Evolutionary conservation across 2,113 vertebrate genomes (phyloP), one percentile per base, ranked within the genome.

Genomic region (Varanus komodoensis): DNA sequence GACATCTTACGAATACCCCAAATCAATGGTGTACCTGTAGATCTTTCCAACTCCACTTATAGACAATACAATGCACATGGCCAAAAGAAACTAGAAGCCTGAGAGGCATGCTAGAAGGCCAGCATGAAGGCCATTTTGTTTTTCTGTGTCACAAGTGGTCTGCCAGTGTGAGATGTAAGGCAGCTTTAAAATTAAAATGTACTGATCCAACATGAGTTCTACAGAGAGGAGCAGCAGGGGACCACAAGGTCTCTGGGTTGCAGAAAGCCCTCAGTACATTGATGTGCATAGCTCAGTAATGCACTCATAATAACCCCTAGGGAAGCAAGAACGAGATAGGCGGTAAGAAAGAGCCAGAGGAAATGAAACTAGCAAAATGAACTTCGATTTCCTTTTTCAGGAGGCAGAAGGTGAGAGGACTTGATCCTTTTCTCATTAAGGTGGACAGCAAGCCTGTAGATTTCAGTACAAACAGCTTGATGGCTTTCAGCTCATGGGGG

Each of bases 351-450:
- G 91, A 93, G n/a, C 27, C 84, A 68, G 91, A 87, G 94, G 92
- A 96, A 96, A 94, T 93, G 92, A 96, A 94, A 95, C 93, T 94
- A 71, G 50, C 75, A 92, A 92, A 82, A 57, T 0, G 1, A 86
- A 68, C 85, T 94, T 93, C 80, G 73, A 74, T 91, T 96, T 96
- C 95, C 92, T 86, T 90, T 92, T 93, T 86, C 82, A 92, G 87
- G 52, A 83, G 29, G 80, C 34, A 91, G 77, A 93, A 86, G 73
- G 81, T 87, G 94, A 95, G 86, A 94, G 91, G 89, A 86, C 84
- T 85, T 91, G 89, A 85, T 92, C 90, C 90, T 90, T 79, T 74
- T 87, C 5, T 88, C 92, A n/a, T 84, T 54, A 67, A 94, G 82
- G 54, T 44, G 25, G 78, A 48, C 32, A 79, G 87, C 44, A 93